Evolutionary conservation across 2,113 vertebrate species (phyloP).

Genomic region (Coregonus clupeaformis): DNA sequence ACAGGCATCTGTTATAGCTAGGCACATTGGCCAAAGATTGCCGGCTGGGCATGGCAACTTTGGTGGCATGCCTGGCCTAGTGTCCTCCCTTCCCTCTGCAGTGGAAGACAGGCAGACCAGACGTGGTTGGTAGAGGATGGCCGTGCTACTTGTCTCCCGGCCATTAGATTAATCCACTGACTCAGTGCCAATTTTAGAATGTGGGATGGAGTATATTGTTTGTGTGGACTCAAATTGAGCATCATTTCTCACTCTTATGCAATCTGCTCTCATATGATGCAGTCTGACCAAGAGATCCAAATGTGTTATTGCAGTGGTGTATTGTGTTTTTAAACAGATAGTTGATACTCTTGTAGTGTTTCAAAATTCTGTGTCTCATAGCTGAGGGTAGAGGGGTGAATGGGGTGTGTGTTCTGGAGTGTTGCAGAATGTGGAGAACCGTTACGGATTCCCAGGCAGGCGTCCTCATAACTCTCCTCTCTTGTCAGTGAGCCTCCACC

Average conservation of each 20-base stretch:
- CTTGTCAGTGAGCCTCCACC: background rate
- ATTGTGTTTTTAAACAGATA: background rate
- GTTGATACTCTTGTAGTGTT: background rate
- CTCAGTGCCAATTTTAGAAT: background rate
- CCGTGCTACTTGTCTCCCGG: background rate
- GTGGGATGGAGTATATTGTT: background rate
- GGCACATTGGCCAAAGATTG: background rate
- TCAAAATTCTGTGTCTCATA: background rate
- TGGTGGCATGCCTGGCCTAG: background rate
- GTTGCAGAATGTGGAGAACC: background rate
- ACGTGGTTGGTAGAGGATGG: background rate
- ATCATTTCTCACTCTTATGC: background rate
- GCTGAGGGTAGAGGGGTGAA: slow-evolving; percentile 7
- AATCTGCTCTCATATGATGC: background rate
- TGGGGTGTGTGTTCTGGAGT: background rate
- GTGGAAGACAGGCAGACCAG: background rate
- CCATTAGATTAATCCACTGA: background rate
- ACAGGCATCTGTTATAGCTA: background rate
- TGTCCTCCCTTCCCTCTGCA: background rate
- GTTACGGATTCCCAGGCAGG: background rate
- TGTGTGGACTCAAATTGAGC: background rate
- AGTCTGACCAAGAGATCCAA: background rate
- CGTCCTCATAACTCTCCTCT: slow-evolving; percentile 9
- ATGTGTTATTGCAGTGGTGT: background rate
- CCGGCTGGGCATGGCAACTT: background rate